These are phyloP conservation scores for Hydropsyche betteni DNA, from an alignment of 2,888 invertebrate species.

Conservation along the genomic window DNA sequence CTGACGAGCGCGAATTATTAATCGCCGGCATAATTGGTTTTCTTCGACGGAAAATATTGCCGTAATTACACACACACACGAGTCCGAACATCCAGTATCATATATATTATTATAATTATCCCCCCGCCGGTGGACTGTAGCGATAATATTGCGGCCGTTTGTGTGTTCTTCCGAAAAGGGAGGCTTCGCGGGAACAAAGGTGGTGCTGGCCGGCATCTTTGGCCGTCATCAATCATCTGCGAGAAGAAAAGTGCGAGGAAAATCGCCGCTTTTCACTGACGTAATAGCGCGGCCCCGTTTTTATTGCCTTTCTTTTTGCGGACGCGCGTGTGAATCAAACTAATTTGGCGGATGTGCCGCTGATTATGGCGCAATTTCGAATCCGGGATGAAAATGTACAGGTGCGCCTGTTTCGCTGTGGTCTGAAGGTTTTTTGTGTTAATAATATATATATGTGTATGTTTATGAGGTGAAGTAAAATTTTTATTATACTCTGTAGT, in stretches of 20 bases:
- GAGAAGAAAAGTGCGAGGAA: conserved; percentile 11
- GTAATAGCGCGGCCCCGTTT: neutral
- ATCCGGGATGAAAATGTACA: no score
- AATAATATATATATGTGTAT: no score
- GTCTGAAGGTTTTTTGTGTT: no score
- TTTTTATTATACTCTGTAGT: no score
- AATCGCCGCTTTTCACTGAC: conserved; percentile 26
- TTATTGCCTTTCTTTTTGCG: neutral
- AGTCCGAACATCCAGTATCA: no score
- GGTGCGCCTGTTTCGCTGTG: no score
- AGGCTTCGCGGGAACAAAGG: neutral
- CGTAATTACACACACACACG: no score
- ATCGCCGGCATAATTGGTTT: conserved; percentile 15
- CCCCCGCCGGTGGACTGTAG: no score
- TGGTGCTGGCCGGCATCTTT: conserved; percentile 6
- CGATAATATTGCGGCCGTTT: no score
- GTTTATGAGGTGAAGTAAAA: no score
- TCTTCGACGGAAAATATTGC: conserved; percentile 3
- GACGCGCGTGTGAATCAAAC: conserved; percentile 8
- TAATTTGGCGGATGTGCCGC: neutral
- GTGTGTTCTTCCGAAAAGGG: no score
- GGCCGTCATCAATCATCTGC: conserved; percentile 17
- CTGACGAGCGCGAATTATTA: conserved; percentile 9
- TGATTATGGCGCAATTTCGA: neutral
- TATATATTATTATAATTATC: no score